These are phyloP conservation scores for Drosophila miranda DNA, from an alignment of 1,140 invertebrate genomes.

Conservation along the genomic window DNA sequence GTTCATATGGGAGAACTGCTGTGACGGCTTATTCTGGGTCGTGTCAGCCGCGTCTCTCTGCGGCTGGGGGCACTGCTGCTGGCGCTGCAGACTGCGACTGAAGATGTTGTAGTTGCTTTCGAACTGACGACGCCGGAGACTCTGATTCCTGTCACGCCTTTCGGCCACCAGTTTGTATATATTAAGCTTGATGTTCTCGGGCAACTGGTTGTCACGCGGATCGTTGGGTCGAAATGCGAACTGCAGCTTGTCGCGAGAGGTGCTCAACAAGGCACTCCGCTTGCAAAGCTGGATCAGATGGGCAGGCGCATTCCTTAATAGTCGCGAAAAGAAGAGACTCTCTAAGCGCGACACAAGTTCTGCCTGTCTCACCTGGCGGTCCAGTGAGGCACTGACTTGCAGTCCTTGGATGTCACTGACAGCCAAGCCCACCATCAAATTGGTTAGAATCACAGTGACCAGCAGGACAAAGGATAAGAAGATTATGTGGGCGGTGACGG, in stretches of 20 bases:
- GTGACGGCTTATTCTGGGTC: conserved; percentile 2
- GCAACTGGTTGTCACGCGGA: conserved; percentile 89
- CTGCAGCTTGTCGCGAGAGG: conserved; percentile 87
- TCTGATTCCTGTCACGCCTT: conserved; percentile 85
- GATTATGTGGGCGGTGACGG: conserved; percentile 89
- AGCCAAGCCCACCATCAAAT: conserved; percentile 92
- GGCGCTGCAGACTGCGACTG: conserved; percentile 65
- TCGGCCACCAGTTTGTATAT: conserved; percentile 89
- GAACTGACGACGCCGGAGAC: conserved; percentile 83
- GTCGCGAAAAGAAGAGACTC: conserved; percentile 89
- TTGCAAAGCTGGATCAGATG: conserved; percentile 86
- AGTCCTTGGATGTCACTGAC: conserved; percentile 93
- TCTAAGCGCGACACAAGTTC: conserved; percentile 91
- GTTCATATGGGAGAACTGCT: conserved; percentile 57
- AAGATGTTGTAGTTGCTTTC: conserved; percentile 82
- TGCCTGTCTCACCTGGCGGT: conserved; percentile 90
- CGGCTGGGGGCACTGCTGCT: conserved; percentile 14
- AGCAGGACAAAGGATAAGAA: conserved; percentile 90
- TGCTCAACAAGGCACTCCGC: conserved; percentile 87
- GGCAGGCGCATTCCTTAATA: conserved; percentile 87
- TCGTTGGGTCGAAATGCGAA: conserved; percentile 90
- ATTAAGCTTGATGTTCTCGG: conserved; percentile 87
- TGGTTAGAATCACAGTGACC: conserved; percentile 93
- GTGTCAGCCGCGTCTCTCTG: conserved; percentile 12
- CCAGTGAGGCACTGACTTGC: conserved; percentile 90